phyloP scores from a whole-genome alignment of 2,797 vertebrate genomes.

The Remorina albescens region DNA sequence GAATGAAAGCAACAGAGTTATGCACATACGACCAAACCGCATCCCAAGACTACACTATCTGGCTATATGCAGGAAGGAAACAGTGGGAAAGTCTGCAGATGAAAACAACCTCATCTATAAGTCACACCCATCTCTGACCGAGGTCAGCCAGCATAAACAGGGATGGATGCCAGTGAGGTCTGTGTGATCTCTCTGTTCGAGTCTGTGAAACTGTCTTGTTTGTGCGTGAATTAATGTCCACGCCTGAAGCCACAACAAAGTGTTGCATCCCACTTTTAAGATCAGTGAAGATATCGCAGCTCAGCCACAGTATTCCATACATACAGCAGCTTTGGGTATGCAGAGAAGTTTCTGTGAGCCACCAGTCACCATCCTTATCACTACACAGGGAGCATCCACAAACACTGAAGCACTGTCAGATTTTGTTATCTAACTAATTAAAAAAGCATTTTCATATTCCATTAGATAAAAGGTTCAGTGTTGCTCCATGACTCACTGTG shows the following conservation, averaged over 20 bases:
- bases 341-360: not conserved
- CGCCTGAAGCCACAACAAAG: constrained; percentile 58
- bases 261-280: constrained; percentile 9
- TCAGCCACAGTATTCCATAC: too few species aligned
- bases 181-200: constrained; percentile 63
- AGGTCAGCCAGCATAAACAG: constrained; percentile 33
- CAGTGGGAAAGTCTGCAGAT: constrained; percentile 73
- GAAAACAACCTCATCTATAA: constrained; percentile 73
- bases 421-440: constrained; percentile 22
- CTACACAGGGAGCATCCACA: not conserved
- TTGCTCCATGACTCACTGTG: constrained; percentile 10
- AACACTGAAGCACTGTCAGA: not conserved
- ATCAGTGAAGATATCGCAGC: not conserved
- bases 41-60: constrained; percentile 15
- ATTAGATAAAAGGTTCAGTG: constrained; percentile 10
- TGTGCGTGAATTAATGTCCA: constrained; percentile 36
- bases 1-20: too few species aligned
- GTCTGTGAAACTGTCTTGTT: constrained; percentile 41
- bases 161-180: constrained; percentile 67
- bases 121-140: constrained; percentile 70
- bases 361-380: not conserved
- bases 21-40: too few species aligned
- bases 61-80: constrained; percentile 31
- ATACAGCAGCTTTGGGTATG: not conserved
- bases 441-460: not conserved